Evolutionary conservation across 2,797 vertebrate species (phyloP).

Genomic region (Hipposideros larvatus): DNA sequence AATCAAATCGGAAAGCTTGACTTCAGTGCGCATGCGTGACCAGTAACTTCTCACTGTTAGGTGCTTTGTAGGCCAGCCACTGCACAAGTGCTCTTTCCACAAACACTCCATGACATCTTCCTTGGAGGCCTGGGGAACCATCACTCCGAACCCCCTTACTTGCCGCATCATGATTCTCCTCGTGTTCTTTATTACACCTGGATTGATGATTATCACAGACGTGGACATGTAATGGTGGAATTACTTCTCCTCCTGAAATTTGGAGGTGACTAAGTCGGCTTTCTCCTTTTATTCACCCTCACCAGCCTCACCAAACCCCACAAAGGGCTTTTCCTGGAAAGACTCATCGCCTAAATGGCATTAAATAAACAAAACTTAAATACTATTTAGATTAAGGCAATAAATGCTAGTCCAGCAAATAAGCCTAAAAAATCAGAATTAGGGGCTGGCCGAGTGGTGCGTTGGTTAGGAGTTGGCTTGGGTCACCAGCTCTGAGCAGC

Average conservation of each 20-base stretch:
- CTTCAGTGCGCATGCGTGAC: fast-evolving
- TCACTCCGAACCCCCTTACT: neutral
- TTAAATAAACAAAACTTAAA: neutral
- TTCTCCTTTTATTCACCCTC: neutral
- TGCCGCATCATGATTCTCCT: neutral
- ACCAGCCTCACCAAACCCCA: neutral
- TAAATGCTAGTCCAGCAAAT: neutral
- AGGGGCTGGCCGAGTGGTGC: no score
- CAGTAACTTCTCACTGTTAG: neutral
- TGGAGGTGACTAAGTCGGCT: neutral
- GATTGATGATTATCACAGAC: neutral
- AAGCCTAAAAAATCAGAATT: neutral
- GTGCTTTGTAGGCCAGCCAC: neutral
- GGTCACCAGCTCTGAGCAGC: no score
- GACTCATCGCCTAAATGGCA: neutral
- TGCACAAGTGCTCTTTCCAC: no score
- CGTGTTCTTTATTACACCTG: neutral
- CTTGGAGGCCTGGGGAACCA: neutral
- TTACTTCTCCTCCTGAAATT: neutral
- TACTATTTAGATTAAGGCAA: neutral
- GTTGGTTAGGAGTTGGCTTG: no score
- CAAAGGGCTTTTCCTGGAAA: neutral
- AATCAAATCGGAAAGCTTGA: neutral
- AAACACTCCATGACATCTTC: neutral
- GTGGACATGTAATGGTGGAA: neutral